phyloP scores from a whole-genome alignment of 2,888 invertebrate species.

The Spilosoma lubricipeda region DNA sequence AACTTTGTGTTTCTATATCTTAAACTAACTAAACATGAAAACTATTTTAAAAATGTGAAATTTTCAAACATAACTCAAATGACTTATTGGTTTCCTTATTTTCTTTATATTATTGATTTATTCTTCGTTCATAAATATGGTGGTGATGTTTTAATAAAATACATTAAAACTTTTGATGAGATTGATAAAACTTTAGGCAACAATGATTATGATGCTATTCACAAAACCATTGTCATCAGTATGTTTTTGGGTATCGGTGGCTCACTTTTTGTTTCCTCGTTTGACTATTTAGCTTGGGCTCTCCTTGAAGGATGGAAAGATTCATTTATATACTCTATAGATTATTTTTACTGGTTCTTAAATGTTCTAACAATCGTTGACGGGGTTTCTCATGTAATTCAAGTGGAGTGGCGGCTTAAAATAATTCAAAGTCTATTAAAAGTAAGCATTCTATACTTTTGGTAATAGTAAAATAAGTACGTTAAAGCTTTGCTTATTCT shows the following conservation, averaged over 20 bases:
- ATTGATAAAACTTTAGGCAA: background rate
- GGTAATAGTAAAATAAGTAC: too few species aligned
- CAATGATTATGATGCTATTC: background rate
- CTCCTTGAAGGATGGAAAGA: conserved; percentile 19
- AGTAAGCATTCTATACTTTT: too few species aligned
- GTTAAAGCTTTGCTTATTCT: too few species aligned
- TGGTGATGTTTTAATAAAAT: conserved; percentile 33
- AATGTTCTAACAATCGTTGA: conserved; percentile 43
- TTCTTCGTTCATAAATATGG: conserved; percentile 40
- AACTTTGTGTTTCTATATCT: conserved; percentile 28
- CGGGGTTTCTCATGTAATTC: background rate
- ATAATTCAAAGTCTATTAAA: too few species aligned
- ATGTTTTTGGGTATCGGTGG: conserved; percentile 3
- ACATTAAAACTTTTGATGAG: conserved; percentile 24
- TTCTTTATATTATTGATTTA: conserved; percentile 46
- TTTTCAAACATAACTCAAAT: conserved; percentile 37
- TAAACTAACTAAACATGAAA: conserved; percentile 23
- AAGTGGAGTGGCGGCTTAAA: too few species aligned
- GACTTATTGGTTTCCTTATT: conserved; percentile 36
- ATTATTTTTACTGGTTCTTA: too few species aligned
- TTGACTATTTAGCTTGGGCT: conserved; percentile 40
- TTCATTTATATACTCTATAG: conserved; percentile 27
- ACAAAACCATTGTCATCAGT: background rate
- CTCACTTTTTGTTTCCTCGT: conserved; percentile 7
- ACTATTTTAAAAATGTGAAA: background rate